Conservation (phyloP, 1,140 invertebrate species). For the Caenorhabditis briggsae region DNA sequence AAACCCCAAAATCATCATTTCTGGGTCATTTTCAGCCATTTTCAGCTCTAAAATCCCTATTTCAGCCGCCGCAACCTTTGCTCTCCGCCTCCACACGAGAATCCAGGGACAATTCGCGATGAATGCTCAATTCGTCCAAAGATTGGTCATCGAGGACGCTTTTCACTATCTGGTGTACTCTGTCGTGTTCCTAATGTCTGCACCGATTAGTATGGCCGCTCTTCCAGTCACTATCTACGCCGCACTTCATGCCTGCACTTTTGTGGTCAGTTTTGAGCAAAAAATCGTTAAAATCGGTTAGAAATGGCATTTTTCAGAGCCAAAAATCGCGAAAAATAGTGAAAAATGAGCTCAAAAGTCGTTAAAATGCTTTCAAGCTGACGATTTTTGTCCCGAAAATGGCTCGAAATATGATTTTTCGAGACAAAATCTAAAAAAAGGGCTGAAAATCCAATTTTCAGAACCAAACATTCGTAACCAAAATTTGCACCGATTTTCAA, state of each 20-base stretch:
- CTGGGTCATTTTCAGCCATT: too few species aligned
- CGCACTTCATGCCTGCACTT: slow-evolving; percentile 82
- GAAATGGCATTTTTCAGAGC: neutral
- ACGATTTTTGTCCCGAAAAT: too few species aligned
- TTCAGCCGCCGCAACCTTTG: slow-evolving; percentile 89
- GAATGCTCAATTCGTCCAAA: slow-evolving; percentile 85
- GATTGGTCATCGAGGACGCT: slow-evolving; percentile 90
- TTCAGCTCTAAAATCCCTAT: slow-evolving; percentile 28
- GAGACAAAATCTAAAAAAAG: too few species aligned
- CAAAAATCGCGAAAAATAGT: neutral
- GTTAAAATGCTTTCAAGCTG: neutral
- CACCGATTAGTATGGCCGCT: slow-evolving; percentile 83
- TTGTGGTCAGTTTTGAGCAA: slow-evolving; percentile 27
- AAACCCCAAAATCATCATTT: too few species aligned
- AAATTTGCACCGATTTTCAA: too few species aligned
- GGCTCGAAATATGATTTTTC: too few species aligned
- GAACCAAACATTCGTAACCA: too few species aligned
- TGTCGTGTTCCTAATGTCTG: slow-evolving; percentile 90
- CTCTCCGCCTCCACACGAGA: slow-evolving; percentile 91
- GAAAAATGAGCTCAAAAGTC: neutral
- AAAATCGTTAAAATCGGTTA: neutral
- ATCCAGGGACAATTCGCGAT: slow-evolving; percentile 83
- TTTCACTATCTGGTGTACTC: slow-evolving; percentile 96
- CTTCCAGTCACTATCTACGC: slow-evolving; percentile 64
- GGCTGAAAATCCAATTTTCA: neutral